Evolutionary conservation across 2,888 invertebrate species (phyloP).

Genomic region (Amblyjoppa fuscipennis): DNA sequence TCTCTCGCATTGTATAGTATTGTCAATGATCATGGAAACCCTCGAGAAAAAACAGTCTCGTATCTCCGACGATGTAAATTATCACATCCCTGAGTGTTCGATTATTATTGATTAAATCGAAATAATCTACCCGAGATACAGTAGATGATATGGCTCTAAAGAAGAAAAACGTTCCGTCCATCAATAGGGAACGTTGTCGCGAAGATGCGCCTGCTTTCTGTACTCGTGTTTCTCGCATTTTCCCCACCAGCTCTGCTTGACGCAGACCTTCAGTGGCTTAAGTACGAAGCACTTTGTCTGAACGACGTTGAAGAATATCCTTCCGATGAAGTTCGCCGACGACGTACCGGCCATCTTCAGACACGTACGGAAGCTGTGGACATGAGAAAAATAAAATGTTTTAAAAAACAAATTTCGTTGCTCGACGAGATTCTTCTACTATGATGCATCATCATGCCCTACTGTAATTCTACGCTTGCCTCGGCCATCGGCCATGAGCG

Average conservation of each 20-base stretch:
- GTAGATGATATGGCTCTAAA: constrained; percentile 9
- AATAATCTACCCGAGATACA: constrained; percentile 13
- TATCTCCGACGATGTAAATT: constrained; percentile 47
- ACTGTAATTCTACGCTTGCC: background rate
- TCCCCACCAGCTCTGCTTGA: constrained; percentile 93
- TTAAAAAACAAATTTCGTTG: background rate
- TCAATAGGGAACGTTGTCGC: constrained; percentile 91
- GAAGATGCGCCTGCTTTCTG: constrained; percentile 90
- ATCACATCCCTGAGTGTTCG: constrained; percentile 66
- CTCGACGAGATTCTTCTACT: background rate
- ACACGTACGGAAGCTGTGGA: constrained; percentile 95
- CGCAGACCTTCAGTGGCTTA: constrained; percentile 92
- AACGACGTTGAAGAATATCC: constrained; percentile 97
- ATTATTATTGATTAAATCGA: constrained; percentile 36
- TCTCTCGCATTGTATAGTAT: constrained; percentile 24
- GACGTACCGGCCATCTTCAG: constrained; percentile 94
- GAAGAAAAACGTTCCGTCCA: background rate
- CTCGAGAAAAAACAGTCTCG: constrained; percentile 42
- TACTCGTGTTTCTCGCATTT: constrained; percentile 90
- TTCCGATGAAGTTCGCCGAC: constrained; percentile 95
- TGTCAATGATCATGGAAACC: constrained; percentile 49
- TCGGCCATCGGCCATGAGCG: background rate
- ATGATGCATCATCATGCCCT: constrained; percentile 12
- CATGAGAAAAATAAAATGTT: constrained; percentile 50
- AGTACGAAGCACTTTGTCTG: constrained; percentile 97